Percentiles rank a stretch among this genome's conserved stretches.
phyloP scores from a whole-genome alignment of 2,888 invertebrate species.

The Merodon equestris region DNA sequence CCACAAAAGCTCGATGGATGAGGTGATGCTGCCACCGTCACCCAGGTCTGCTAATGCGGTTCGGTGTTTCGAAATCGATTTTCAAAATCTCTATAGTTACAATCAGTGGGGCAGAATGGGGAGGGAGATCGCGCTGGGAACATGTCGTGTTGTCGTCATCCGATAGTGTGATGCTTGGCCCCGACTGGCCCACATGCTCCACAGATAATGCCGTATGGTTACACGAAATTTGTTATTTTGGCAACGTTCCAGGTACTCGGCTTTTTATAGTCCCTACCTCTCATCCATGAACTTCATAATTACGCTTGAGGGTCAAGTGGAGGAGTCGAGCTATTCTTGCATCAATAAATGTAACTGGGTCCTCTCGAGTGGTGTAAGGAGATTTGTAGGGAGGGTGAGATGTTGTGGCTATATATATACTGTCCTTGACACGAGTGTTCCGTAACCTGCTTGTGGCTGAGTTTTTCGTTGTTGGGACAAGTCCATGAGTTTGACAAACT shows the following conservation, averaged over 20 bases:
- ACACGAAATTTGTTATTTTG: conserved; percentile 38
- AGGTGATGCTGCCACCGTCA: conserved; percentile 4
- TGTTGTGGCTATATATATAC: conserved; percentile 1
- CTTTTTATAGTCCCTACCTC: conserved; percentile 22
- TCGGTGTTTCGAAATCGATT: conserved; percentile 42
- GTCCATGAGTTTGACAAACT: conserved; percentile 39
- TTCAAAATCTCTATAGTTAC: conserved; percentile 20
- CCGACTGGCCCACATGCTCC: neutral
- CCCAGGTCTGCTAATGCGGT: conserved; percentile 2
- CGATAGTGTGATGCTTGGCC: neutral
- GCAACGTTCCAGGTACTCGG: conserved; percentile 48
- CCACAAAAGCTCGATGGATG: conserved; percentile 31
- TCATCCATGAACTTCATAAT: conserved; percentile 60
- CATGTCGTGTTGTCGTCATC: conserved; percentile 2
- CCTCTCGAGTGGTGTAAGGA: conserved; percentile 45
- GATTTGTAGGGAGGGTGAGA: conserved; percentile 14
- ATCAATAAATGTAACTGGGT: conserved; percentile 64
- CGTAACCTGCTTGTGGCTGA: conserved; percentile 22
- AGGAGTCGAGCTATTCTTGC: conserved; percentile 49
- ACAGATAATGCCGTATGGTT: neutral
- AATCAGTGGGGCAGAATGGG: conserved; percentile 4
- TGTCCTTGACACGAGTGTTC: conserved; percentile 56
- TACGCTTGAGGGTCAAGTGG: conserved; percentile 54
- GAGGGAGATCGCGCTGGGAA: neutral
- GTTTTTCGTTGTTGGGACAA: conserved; percentile 3